Evolutionary conservation across 2,797 vertebrate genomes (phyloP).

Genomic region (Strix occidentalis): DNA sequence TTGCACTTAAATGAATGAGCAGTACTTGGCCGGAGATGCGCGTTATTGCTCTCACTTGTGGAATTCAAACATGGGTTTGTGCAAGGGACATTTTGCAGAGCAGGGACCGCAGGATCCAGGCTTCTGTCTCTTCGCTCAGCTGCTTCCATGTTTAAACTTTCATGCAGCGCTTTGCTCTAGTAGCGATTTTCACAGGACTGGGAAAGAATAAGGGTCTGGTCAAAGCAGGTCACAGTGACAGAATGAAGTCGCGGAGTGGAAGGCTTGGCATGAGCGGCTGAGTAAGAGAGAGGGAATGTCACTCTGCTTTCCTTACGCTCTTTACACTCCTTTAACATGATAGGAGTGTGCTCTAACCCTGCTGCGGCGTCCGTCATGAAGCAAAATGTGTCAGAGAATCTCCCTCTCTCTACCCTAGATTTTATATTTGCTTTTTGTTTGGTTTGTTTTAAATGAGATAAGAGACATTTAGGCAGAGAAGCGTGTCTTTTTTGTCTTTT

Average conservation of each 20-base stretch:
- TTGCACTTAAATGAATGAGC: background rate
- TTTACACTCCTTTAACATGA: background rate
- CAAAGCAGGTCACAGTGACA: background rate
- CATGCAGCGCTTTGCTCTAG: rapidly evolving
- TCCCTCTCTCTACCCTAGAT: background rate
- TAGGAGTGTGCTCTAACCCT: background rate
- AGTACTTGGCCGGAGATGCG: background rate
- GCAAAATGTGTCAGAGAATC: background rate
- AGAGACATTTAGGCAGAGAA: background rate
- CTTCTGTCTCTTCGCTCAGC: background rate
- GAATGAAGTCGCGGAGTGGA: background rate
- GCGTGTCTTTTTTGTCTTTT: rapidly evolving
- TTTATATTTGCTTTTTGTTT: background rate
- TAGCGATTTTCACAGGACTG: background rate
- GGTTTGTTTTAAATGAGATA: background rate
- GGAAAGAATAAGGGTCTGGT: background rate
- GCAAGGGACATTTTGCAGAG: background rate
- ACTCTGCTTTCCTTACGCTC: background rate
- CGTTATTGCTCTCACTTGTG: rapidly evolving
- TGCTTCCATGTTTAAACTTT: background rate
- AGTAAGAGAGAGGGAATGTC: background rate
- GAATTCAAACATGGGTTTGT: background rate
- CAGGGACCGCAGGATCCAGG: rapidly evolving
- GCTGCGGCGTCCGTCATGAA: rapidly evolving
- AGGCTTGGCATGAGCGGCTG: background rate